A percentile compares a stretch with the other conserved stretches of the same genome.
Evolutionary conservation across 2,888 invertebrate genomes (phyloP).

Genomic region (Nemapogon koenigi): DNA sequence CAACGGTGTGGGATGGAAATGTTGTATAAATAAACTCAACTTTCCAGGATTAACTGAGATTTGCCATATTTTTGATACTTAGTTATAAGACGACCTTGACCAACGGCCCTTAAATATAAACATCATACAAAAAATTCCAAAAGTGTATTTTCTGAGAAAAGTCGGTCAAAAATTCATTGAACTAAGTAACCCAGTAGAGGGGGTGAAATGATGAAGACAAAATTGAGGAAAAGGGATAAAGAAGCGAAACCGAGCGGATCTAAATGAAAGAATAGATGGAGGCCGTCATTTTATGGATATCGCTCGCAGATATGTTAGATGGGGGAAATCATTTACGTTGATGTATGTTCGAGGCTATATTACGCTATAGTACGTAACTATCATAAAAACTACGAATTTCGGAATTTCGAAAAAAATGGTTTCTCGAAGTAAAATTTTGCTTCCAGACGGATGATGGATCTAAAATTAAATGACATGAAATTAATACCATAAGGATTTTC

Average conservation of each 20-base stretch:
- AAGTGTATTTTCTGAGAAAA: no score
- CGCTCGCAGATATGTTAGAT: slow-evolving; percentile 27
- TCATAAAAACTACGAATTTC: no score
- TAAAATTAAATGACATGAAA: not conserved
- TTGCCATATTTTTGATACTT: no score
- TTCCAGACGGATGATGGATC: not conserved
- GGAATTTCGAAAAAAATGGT: no score
- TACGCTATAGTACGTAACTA: not conserved
- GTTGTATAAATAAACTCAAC: no score
- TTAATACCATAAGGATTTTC: no score
- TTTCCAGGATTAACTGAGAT: no score
- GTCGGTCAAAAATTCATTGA: slow-evolving; percentile 31
- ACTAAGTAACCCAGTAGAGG: slow-evolving; percentile 33
- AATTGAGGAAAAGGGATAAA: slow-evolving; percentile 32
- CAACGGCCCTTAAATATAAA: no score
- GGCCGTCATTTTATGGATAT: slow-evolving; percentile 30
- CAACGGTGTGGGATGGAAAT: no score
- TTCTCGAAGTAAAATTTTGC: no score
- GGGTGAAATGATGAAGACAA: slow-evolving; percentile 30
- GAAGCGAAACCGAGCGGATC: slow-evolving; percentile 29
- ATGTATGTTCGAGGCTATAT: slow-evolving; percentile 27
- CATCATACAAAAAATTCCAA: no score
- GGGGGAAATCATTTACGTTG: slow-evolving; percentile 30
- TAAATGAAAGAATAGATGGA: slow-evolving; percentile 35
- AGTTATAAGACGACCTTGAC: no score